Evolutionary conservation across 2,113 vertebrate species (phyloP).

Genomic region (Passer domesticus): DNA sequence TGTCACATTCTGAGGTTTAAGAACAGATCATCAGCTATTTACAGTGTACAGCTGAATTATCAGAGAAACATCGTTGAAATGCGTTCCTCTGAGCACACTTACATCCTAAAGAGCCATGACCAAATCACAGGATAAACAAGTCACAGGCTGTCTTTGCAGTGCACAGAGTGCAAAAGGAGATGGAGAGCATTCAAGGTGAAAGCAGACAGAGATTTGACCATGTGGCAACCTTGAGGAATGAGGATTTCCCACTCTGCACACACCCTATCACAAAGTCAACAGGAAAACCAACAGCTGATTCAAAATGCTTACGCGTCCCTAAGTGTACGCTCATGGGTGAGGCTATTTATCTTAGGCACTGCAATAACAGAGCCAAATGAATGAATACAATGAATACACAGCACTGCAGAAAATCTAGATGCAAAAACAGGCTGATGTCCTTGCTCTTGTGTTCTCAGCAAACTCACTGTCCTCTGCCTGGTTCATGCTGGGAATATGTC

Average conservation of each 20-base stretch:
- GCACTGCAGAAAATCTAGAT: background rate
- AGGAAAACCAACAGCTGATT: conserved; percentile 22
- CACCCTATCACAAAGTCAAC: conserved; percentile 25
- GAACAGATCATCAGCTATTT: conserved; percentile 38
- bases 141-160: background rate
- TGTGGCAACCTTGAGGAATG: background rate
- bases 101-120: conserved; percentile 38
- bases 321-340: background rate
- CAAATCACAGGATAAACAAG: conserved; percentile 48
- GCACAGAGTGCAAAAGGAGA: background rate
- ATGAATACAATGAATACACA: background rate
- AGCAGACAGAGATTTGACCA: background rate
- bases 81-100: conserved; percentile 41
- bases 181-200: conserved; percentile 3
- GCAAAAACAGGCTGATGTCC: background rate
- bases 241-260: conserved; percentile 24
- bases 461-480: background rate
- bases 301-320: background rate
- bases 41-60: conserved; percentile 9
- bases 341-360: background rate
- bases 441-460: background rate
- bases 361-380: background rate
- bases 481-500: background rate
- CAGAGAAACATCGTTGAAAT: conserved; percentile 56
- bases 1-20: conserved; percentile 49